A percentile compares a stretch with the other conserved stretches of the same genome.
Evolutionary conservation across 2,888 invertebrate genomes (phyloP).

Genomic region (Ophion slaviceki): DNA sequence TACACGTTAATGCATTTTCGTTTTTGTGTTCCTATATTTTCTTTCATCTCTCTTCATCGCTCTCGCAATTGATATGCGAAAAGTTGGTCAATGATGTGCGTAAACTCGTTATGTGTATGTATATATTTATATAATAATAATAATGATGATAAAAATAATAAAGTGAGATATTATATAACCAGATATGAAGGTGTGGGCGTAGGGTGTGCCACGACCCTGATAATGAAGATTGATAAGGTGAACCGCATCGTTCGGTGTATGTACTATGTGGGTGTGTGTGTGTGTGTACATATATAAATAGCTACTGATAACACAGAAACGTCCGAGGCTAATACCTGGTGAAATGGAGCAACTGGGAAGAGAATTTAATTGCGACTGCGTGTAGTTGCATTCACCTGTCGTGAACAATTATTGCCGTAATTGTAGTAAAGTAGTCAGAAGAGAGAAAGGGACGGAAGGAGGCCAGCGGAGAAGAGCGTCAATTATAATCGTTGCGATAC

Average conservation of each 20-base stretch:
- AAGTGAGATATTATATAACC: not conserved
- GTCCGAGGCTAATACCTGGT: not conserved
- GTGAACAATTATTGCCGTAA: conserved; percentile 32
- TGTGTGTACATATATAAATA: not conserved
- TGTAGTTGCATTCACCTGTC: conserved; percentile 30
- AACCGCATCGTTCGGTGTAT: conserved; percentile 1
- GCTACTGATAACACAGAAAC: conserved; percentile 26
- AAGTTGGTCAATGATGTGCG: too few relatives aligned
- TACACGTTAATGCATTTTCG: too few relatives aligned
- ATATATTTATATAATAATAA: not conserved
- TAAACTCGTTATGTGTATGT: too few relatives aligned
- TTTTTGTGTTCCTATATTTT: too few relatives aligned
- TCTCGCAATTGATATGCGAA: too few relatives aligned
- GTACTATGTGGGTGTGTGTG: too few relatives aligned
- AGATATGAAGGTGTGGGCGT: conserved; percentile 6
- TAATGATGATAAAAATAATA: not conserved
- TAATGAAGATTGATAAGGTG: conserved; percentile 38
- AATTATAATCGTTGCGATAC: not conserved
- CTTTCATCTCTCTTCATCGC: too few relatives aligned
- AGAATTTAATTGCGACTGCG: conserved; percentile 43
- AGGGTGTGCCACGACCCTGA: conserved; percentile 31
- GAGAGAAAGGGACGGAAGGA: not conserved
- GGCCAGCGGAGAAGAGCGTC: not conserved
- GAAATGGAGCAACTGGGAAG: conserved; percentile 23
- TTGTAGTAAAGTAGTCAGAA: not conserved